Evolutionary conservation across 2,797 vertebrate species (phyloP).

Genomic region (Diplodus puntazzo): DNA sequence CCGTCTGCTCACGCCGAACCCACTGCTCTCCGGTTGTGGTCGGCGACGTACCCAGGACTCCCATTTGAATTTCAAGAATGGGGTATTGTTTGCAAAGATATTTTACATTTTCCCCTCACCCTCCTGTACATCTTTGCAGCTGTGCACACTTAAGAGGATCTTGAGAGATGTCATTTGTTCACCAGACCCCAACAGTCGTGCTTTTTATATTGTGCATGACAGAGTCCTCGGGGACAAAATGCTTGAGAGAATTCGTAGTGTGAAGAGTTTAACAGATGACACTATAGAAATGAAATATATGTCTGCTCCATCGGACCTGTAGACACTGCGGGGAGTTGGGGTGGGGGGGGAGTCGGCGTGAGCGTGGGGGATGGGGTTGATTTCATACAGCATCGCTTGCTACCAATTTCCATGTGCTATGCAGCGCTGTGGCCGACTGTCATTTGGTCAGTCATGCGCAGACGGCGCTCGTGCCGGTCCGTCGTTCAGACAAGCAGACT

Average conservation of each 20-base stretch:
- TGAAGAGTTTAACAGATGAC: slow-evolving; percentile 85
- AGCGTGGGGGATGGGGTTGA: slow-evolving; percentile 6
- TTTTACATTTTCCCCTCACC: slow-evolving; percentile 65
- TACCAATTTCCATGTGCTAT: slow-evolving; percentile 72
- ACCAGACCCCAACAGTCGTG: slow-evolving; percentile 59
- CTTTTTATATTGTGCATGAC: slow-evolving; percentile 69
- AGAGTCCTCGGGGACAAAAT: slow-evolving; percentile 67
- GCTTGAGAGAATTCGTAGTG: slow-evolving; percentile 60
- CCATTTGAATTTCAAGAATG: slow-evolving; percentile 65
- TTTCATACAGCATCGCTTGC: slow-evolving; percentile 33
- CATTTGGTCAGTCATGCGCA: slow-evolving; percentile 39
- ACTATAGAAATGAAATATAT: slow-evolving; percentile 75
- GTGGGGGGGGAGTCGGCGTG: neutral
- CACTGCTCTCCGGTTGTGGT: slow-evolving; percentile 14
- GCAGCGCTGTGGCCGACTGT: slow-evolving; percentile 25
- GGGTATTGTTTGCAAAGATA: slow-evolving; percentile 59
- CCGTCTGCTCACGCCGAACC: slow-evolving; percentile 49
- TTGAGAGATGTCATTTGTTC: slow-evolving; percentile 53
- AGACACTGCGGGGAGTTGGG: slow-evolving; percentile 32
- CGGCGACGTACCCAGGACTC: slow-evolving; percentile 27
- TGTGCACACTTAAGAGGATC: slow-evolving; percentile 67
- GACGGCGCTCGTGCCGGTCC: slow-evolving; percentile 5
- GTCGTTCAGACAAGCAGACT: slow-evolving; percentile 5
- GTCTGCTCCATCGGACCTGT: slow-evolving; percentile 68
- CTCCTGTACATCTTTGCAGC: slow-evolving; percentile 64